phyloP scores from a whole-genome alignment of 2,113 vertebrate species.

The Cephalopholis sonnerati region DNA sequence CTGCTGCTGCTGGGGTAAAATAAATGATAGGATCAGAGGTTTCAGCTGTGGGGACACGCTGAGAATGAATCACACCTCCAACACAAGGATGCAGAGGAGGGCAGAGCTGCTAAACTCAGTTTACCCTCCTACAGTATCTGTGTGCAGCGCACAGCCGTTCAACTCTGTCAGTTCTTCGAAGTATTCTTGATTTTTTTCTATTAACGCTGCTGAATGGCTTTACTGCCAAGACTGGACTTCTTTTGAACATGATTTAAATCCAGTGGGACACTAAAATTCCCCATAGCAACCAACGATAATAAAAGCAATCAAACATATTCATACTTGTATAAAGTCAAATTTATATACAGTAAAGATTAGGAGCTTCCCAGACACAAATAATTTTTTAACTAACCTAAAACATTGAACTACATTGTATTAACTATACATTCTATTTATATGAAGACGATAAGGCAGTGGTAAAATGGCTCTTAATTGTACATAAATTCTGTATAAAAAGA shows the following conservation, averaged over 20 bases:
- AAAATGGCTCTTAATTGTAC: background rate
- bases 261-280: background rate
- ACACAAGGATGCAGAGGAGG: conserved; percentile 22
- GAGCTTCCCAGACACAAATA: background rate
- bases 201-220: background rate
- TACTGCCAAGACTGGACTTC: background rate
- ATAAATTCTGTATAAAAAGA: too few relatives aligned
- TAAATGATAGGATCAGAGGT: conserved; percentile 55
- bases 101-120: conserved; percentile 23
- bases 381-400: background rate
- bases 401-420: background rate
- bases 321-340: background rate
- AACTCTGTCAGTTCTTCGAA: background rate
- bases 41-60: conserved; percentile 31
- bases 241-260: background rate
- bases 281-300: background rate
- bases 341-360: background rate
- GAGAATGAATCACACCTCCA: conserved; percentile 24
- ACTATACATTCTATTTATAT: background rate
- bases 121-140: background rate
- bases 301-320: background rate
- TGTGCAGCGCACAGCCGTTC: background rate
- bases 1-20: conserved; percentile 32
- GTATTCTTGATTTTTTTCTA: background rate
- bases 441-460: background rate